Evolutionary conservation across 2,113 vertebrate species (phyloP), one percentile per base, ranked within the genome.

Genomic region (Glaucomys volans): DNA sequence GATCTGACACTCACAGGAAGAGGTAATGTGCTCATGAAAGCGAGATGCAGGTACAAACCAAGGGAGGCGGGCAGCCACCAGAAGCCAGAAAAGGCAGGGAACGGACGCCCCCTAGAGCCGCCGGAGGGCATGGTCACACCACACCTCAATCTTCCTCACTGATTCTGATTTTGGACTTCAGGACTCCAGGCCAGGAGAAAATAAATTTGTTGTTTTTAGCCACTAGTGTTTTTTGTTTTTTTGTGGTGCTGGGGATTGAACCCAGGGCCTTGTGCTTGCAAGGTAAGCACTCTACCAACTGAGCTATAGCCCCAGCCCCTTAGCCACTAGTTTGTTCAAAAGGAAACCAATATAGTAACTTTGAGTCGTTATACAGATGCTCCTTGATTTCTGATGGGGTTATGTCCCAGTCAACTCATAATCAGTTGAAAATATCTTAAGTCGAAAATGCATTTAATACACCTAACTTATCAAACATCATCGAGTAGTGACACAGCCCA

Each of bases 291-390:
- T n/a, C n/a, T n/a, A n/a, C n/a, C n/a, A n/a, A n/a, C n/a, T n/a
- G n/a, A n/a, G n/a, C n/a, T n/a, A n/a, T n/a, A n/a, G n/a, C n/a
- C n/a, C n/a, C n/a, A n/a, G n/a, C n/a, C n/a, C n/a, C n/a, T 59
- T 75, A 75, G 71, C 7, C 20, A 62, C 86, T 47, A n/a, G 62
- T 59, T 90, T 96, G 64, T 79, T 87, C 18, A 35, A 95, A 35
- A 93, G 16, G 40, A 88, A 80, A 90, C 13, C 0, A 84, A 91
- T 18, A 52, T 12, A 67, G 35, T n/a, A 12, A 74, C 17, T 11
- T 72, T 72, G 54, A 69, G 12, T 59, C 16, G n/a, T 24, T 87
- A 20, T 17, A 26, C 24, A 74, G 72, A 44, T 75, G 72, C 24
- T 44, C 40, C 72, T 44, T 40, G 24, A 50, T 28, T 76, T 76